phyloP scores from a whole-genome alignment of 1,140 invertebrate genomes.

The Danaus melanippus region DNA sequence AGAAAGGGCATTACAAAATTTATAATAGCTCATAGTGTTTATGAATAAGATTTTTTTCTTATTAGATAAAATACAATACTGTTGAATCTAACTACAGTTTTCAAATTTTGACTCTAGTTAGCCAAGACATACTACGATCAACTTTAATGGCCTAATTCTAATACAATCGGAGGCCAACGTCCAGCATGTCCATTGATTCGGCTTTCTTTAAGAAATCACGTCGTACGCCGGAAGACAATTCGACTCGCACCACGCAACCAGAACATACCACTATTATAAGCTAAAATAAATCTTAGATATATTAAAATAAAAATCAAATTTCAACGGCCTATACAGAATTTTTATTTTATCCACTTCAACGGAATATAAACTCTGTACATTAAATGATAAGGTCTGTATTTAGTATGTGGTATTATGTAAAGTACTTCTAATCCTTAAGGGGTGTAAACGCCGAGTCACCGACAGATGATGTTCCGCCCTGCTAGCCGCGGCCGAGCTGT shows the following conservation, averaged over 20 bases:
- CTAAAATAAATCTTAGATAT: slow-evolving; percentile 18
- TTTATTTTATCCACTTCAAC: not conserved
- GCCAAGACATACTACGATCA: not conserved
- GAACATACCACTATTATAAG: slow-evolving; percentile 29
- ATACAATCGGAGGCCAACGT: slow-evolving; percentile 61
- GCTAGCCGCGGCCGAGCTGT: slow-evolving; percentile 44
- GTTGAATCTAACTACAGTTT: no score
- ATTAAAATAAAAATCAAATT: slow-evolving; percentile 13
- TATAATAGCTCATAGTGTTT: no score
- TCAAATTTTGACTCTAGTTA: no score
- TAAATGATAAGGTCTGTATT: slow-evolving; percentile 22
- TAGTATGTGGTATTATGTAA: slow-evolving; percentile 7
- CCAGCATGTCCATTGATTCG: slow-evolving; percentile 61
- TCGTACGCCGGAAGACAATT: slow-evolving; percentile 65
- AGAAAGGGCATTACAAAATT: no score
- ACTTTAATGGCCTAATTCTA: slow-evolving; percentile 20
- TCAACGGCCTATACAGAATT: not conserved
- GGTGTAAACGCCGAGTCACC: slow-evolving; percentile 30
- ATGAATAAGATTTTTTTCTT: no score
- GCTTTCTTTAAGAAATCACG: slow-evolving; percentile 70
- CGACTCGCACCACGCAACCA: slow-evolving; percentile 54
- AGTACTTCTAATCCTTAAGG: slow-evolving; percentile 24
- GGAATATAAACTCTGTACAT: slow-evolving; percentile 12
- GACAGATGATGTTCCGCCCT: slow-evolving; percentile 33
- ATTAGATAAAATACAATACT: no score